Evolutionary conservation across 30 jellyfish, hydroid and myxozoan genomes (phyloP).

Genomic region (Haliclystus octoradiatus): DNA sequence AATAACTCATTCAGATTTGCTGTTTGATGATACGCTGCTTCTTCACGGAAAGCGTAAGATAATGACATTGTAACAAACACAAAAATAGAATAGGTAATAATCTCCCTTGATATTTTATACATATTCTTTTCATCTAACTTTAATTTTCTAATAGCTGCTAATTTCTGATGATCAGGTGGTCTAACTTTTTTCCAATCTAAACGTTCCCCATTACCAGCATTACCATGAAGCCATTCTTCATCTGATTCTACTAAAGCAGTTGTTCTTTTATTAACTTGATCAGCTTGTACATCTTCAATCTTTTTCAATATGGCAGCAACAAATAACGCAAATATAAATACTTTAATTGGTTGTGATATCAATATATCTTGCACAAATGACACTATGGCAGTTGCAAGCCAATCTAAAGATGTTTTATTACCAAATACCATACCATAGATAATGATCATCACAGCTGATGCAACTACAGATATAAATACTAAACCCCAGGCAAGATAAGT

Average conservation of each 20-base stretch:
- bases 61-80: constrained; percentile 47
- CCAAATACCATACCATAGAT: constrained; percentile 91
- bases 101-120: constrained; percentile 75
- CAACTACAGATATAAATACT: constrained; percentile 26
- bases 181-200: constrained; percentile 15
- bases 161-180: constrained; percentile 71
- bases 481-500: constrained; percentile 74
- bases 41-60: constrained; percentile 67
- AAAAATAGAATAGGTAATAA: constrained; percentile 49
- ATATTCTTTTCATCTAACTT: constrained; percentile 71
- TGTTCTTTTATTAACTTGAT: constrained; percentile 67
- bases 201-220: constrained; percentile 27
- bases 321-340: constrained; percentile 56
- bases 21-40: constrained; percentile 73
- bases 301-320: constrained; percentile 64
- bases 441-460: constrained; percentile 65
- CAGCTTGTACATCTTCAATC: constrained; percentile 57
- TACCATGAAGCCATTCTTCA: constrained; percentile 87
- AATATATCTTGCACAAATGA: constrained; percentile 50
- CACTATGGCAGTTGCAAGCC: constrained; percentile 57
- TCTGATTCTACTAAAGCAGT: constrained; percentile 61
- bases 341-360: constrained; percentile 85
- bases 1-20: constrained; percentile 50
- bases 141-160: constrained; percentile 61
- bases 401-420: constrained; percentile 61